These are phyloP conservation scores for Leptodactylus fuscus DNA, from an alignment of 2,113 vertebrate genomes.

Conservation along the genomic window DNA sequence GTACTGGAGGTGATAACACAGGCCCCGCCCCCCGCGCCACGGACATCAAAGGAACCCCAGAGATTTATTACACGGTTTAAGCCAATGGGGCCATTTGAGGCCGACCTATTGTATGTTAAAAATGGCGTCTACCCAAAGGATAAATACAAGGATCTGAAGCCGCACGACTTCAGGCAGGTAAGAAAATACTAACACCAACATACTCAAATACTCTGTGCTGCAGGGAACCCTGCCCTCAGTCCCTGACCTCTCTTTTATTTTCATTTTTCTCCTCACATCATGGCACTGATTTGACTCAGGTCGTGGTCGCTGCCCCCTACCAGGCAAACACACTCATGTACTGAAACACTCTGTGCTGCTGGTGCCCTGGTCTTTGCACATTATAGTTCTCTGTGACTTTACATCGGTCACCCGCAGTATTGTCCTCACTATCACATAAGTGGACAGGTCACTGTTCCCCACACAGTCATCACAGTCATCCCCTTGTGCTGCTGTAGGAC, in stretches of 20 bases:
- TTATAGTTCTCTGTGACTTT: not conserved
- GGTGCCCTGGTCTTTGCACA: not conserved
- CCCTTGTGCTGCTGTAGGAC: no score
- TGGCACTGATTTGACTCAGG: no score
- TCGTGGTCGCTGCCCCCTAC: no score
- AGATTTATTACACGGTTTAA: conserved; percentile 68
- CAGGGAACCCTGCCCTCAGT: not conserved
- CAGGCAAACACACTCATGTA: not conserved
- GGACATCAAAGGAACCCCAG: conserved; percentile 26
- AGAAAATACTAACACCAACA: not conserved
- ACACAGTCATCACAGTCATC: no score
- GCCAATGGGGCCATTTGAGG: conserved; percentile 63
- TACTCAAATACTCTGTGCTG: not conserved
- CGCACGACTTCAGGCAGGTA: conserved; percentile 73
- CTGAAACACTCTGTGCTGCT: not conserved
- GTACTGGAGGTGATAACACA: conserved; percentile 38
- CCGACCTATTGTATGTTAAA: conserved; percentile 70
- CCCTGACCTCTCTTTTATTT: not conserved
- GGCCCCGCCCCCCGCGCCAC: conserved; percentile 45
- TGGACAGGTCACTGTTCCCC: no score
- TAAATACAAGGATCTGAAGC: conserved; percentile 70
- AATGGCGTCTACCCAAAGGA: conserved; percentile 64
- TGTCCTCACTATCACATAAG: no score
- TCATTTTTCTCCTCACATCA: no score
- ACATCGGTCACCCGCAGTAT: no score